These are phyloP conservation scores for Dicrostonyx torquatus DNA, from an alignment of 2,797 vertebrate species.

Conservation along the genomic window DNA sequence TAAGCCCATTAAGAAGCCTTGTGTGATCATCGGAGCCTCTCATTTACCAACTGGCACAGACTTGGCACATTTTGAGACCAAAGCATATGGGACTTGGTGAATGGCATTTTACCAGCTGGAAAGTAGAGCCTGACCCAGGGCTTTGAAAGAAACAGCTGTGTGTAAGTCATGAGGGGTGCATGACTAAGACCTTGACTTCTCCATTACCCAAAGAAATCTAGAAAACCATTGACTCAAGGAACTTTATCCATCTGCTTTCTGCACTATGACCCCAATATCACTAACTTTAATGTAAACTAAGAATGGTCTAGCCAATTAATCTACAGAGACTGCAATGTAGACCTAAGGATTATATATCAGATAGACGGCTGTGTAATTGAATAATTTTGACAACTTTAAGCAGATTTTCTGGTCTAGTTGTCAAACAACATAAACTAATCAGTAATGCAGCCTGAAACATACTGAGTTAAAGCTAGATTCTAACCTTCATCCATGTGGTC, in stretches of 20 bases:
- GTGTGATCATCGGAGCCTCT: conserved; percentile 12
- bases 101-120: neutral
- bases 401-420: neutral
- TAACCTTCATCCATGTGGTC: neutral
- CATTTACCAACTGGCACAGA: conserved; percentile 5
- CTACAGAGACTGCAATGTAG: neutral
- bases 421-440: neutral
- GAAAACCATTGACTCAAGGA: conserved; percentile 52
- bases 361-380: neutral
- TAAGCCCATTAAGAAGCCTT: neutral
- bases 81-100: conserved; percentile 13
- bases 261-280: neutral
- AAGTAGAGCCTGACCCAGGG: fast-evolving
- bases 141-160: neutral
- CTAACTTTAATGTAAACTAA: neutral
- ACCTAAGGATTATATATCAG: neutral
- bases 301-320: neutral
- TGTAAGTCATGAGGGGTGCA: neutral
- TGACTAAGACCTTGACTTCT: neutral
- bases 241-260: neutral
- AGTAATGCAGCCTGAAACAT: neutral
- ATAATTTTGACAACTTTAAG: neutral
- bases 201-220: conserved; percentile 23
- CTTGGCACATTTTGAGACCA: neutral
- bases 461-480: neutral